These are phyloP conservation scores for Fukomys damarensis DNA, from an alignment of 2,113 vertebrate genomes.

Conservation along the genomic window DNA sequence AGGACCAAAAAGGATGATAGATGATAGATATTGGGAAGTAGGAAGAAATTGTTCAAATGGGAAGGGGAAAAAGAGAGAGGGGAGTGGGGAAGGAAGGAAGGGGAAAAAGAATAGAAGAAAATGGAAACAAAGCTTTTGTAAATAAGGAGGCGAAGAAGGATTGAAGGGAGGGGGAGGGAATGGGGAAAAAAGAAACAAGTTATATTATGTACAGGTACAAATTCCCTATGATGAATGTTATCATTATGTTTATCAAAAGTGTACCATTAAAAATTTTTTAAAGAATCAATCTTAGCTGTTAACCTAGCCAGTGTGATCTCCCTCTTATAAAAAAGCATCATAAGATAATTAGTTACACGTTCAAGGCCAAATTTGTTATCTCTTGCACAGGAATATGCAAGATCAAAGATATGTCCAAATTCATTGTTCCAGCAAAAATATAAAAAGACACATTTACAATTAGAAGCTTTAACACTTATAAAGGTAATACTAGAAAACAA, in stretches of 20 bases:
- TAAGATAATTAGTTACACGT: background rate
- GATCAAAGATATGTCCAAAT: background rate
- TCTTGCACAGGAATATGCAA: background rate
- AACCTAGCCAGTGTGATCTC: background rate
- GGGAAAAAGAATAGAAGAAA: background rate
- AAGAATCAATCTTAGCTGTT: background rate
- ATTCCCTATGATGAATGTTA: background rate
- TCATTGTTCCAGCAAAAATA: background rate
- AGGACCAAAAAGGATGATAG: background rate
- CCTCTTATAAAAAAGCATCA: background rate
- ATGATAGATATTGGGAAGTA: background rate
- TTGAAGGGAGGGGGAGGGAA: too few species aligned
- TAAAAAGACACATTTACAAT: background rate
- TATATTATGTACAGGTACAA: too few species aligned
- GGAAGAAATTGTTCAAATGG: background rate
- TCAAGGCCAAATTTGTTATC: background rate
- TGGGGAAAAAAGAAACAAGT: too few species aligned
- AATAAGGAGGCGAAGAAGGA: too few species aligned
- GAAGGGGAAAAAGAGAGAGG: background rate
- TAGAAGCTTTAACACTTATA: background rate
- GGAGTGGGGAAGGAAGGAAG: background rate
- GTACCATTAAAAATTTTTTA: background rate
- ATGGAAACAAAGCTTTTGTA: background rate
- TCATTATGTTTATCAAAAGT: background rate
- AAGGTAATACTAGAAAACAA: background rate